Conservation (phyloP, 1,140 invertebrate genomes). For the Solenopsis invicta region DNA sequence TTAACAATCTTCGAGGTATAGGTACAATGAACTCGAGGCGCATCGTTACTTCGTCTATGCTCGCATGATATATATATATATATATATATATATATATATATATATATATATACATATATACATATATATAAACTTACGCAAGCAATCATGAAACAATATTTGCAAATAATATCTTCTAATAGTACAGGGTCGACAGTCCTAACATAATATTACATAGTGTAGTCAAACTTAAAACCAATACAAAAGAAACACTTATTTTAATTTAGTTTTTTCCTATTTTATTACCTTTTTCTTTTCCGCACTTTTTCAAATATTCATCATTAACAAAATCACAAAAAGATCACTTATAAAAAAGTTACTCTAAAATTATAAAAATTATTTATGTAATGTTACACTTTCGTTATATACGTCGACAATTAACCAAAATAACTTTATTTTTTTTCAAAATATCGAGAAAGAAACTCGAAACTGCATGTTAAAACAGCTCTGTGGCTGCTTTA, state of each 20-base stretch:
- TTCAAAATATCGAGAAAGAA: neutral
- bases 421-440: slow-evolving; percentile 9
- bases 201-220: neutral
- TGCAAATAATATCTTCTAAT: slow-evolving; percentile 12
- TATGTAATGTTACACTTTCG: neutral
- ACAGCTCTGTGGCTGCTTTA: slow-evolving; percentile 62
- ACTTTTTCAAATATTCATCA: neutral
- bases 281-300: neutral
- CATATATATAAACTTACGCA: neutral
- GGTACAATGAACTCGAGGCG: slow-evolving; percentile 67
- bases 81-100: no score
- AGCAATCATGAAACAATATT: neutral
- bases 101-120: no score
- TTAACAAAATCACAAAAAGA: slow-evolving; percentile 37
- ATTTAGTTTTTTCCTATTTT: neutral
- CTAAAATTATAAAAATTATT: slow-evolving; percentile 38
- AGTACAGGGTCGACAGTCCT: neutral
- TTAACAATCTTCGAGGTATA: slow-evolving; percentile 70
- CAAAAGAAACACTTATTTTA: slow-evolving; percentile 3
- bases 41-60: slow-evolving; percentile 34
- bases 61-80: neutral
- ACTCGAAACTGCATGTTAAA: slow-evolving; percentile 64
- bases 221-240: slow-evolving; percentile 14
- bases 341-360: slow-evolving; percentile 32
- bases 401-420: neutral